Conservation (phyloP, 2,797 vertebrate species). For the Okamejei kenojei region DNA sequence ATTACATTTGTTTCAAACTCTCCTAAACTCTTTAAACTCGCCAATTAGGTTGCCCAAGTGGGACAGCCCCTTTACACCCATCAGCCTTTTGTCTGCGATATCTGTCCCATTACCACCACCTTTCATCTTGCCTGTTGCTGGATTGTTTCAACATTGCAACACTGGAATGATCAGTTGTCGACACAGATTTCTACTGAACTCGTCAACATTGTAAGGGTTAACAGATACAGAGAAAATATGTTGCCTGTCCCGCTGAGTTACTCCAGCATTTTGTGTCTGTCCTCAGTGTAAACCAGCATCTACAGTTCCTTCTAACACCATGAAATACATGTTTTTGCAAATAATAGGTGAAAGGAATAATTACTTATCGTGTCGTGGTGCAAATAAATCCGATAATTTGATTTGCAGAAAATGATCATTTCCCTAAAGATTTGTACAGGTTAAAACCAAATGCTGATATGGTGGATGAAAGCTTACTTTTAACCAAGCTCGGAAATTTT, state of each 20-base stretch:
- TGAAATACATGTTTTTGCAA: too few species aligned
- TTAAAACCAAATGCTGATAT: not conserved
- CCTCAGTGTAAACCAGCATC: too few species aligned
- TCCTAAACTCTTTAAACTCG: too few species aligned
- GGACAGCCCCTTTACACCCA: too few species aligned
- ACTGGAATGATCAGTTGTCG: not conserved
- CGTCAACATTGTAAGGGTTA: not conserved
- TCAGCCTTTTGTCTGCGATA: too few species aligned
- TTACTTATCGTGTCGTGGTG: not conserved
- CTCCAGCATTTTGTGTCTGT: too few species aligned
- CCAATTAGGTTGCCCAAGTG: too few species aligned
- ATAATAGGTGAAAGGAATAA: not conserved
- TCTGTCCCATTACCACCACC: too few species aligned
- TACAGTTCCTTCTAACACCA: too few species aligned
- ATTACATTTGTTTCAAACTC: too few species aligned
- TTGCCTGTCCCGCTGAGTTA: too few species aligned
- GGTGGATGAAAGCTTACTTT: too few species aligned
- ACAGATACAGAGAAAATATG: not conserved
- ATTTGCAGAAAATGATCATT: not conserved
- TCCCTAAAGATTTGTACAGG: not conserved
- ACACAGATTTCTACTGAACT: constrained; percentile 39
- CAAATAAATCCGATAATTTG: constrained; percentile 8
- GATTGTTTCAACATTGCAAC: not conserved
- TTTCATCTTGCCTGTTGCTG: not conserved
- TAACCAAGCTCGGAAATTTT: not conserved